Percentiles rank a stretch among this genome's conserved stretches.
These are phyloP conservation scores for Mythimna impura DNA, from an alignment of 2,888 invertebrate species.

Conservation along the genomic window DNA sequence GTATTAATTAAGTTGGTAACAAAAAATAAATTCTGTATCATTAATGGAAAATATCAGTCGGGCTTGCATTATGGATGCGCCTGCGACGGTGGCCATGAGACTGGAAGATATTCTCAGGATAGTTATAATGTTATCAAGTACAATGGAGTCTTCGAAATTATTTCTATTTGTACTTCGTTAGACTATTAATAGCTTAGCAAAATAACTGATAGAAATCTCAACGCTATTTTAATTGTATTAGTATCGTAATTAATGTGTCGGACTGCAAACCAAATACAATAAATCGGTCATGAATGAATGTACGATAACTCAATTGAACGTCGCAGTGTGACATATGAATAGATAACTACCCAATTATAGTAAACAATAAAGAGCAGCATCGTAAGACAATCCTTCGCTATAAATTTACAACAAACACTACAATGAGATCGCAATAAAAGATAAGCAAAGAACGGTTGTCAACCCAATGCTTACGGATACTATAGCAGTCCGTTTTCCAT, in stretches of 20 bases:
- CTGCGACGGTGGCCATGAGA: conserved; percentile 62
- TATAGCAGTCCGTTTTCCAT: conserved; percentile 47
- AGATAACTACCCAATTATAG: conserved; percentile 54
- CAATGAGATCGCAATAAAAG: conserved; percentile 58
- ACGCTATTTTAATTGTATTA: conserved; percentile 14
- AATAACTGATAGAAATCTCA: conserved; percentile 11
- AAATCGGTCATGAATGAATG: conserved; percentile 50
- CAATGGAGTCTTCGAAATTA: background rate
- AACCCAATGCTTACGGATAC: conserved; percentile 19
- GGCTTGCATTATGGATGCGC: conserved; percentile 78
- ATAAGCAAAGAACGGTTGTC: conserved; percentile 46
- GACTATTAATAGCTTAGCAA: conserved; percentile 3
- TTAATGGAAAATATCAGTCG: conserved; percentile 79
- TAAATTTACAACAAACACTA: conserved; percentile 54
- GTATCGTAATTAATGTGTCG: conserved; percentile 24
- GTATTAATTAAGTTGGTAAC: conserved; percentile 84
- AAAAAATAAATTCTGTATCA: conserved; percentile 81
- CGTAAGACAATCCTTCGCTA: conserved; percentile 54
- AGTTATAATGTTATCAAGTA: background rate
- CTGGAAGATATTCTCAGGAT: conserved; percentile 27
- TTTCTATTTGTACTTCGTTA: conserved; percentile 11
- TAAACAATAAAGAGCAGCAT: conserved; percentile 46
- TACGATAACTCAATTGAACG: conserved; percentile 48
- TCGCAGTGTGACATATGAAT: conserved; percentile 53
- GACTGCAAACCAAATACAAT: conserved; percentile 18